Percentiles rank a stretch among this genome's conserved stretches.
Conservation (phyloP, 2,888 invertebrate genomes). For the Aspidiotus rigidus region DNA sequence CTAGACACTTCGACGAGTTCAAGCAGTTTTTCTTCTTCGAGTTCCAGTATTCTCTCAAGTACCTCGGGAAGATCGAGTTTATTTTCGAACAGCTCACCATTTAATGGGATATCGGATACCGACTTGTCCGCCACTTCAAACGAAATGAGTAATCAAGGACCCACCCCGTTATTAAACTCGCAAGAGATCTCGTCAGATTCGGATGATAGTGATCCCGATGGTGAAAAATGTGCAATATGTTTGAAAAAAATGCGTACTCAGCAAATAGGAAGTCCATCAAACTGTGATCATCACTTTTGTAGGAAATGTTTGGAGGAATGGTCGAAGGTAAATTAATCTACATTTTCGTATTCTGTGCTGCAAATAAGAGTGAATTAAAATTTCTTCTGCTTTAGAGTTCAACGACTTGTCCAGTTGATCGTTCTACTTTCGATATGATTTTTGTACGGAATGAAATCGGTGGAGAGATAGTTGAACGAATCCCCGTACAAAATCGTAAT, state of each 20-base stretch:
- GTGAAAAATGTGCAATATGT: conserved; percentile 86
- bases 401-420: conserved; percentile 89
- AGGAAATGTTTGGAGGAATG: conserved; percentile 82
- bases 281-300: conserved; percentile 84
- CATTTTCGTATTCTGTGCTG: neutral
- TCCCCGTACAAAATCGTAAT: conserved; percentile 33
- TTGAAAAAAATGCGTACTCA: conserved; percentile 64
- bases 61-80: neutral
- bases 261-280: conserved; percentile 74
- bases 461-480: conserved; percentile 47
- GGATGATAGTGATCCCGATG: conserved; percentile 54
- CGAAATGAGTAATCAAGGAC: neutral
- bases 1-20: neutral
- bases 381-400: conserved; percentile 53
- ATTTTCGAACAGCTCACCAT: neutral
- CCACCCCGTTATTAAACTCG: neutral
- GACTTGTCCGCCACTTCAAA: neutral
- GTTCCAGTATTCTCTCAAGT: neutral
- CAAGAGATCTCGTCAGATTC: conserved; percentile 18
- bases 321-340: conserved; percentile 55
- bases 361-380: neutral
- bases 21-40: neutral
- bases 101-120: neutral
- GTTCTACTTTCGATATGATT: conserved; percentile 67
- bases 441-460: conserved; percentile 57